Evolutionary conservation across 2,797 vertebrate genomes (phyloP).

Genomic region (Fringilla coelebs): DNA sequence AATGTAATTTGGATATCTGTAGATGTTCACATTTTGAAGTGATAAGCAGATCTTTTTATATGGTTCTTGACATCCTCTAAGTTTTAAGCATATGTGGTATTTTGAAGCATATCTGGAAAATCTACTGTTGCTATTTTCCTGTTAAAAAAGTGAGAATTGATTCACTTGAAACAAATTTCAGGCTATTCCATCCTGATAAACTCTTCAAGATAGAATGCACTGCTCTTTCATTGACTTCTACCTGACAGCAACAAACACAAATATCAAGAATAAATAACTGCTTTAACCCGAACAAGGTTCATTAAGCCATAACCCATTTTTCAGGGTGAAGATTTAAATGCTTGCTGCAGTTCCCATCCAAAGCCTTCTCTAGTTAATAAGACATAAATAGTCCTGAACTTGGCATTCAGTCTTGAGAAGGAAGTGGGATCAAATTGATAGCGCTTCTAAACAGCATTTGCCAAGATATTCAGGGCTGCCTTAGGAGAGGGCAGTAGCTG

Average conservation of each 20-base stretch:
- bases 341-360: background rate
- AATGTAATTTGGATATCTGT: slow-evolving; percentile 26
- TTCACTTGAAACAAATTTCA: slow-evolving; percentile 41
- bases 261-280: slow-evolving; percentile 48
- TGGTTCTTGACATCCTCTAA: background rate
- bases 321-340: slow-evolving; percentile 27
- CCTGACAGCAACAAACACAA: slow-evolving; percentile 40
- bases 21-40: slow-evolving; percentile 15
- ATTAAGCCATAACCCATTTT: slow-evolving; percentile 40
- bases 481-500: slow-evolving; percentile 6
- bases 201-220: slow-evolving; percentile 9
- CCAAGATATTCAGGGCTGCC: slow-evolving; percentile 44
- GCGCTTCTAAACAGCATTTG: slow-evolving; percentile 42
- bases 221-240: slow-evolving; percentile 37
- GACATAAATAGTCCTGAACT: slow-evolving; percentile 45
- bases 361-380: slow-evolving; percentile 33
- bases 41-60: slow-evolving; percentile 21
- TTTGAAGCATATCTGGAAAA: slow-evolving; percentile 40
- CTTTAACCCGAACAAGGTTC: slow-evolving; percentile 31
- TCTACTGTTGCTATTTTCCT: slow-evolving; percentile 26
- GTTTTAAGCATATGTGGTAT: slow-evolving; percentile 21
- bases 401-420: slow-evolving; percentile 47
- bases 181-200: slow-evolving; percentile 29
- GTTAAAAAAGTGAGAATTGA: slow-evolving; percentile 10
- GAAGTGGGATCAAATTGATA: slow-evolving; percentile 40